Evolutionary conservation across 2,797 vertebrate genomes (phyloP).

Genomic region (Acrocephalus scirpaceus): DNA sequence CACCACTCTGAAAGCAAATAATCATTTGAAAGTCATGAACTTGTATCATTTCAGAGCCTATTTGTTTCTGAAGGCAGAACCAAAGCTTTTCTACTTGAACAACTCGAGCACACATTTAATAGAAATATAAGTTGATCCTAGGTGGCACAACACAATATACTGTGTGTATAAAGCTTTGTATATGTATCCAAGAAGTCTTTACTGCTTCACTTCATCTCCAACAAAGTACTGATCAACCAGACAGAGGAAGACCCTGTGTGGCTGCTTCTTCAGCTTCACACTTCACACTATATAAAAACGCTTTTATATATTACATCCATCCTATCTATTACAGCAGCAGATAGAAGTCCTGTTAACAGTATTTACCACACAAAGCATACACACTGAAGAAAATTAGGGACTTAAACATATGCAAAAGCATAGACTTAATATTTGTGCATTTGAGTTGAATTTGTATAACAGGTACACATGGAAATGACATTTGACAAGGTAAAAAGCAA

Average conservation of each 20-base stretch:
- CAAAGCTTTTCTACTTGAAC: neutral
- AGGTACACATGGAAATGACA: neutral
- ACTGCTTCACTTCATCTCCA: neutral
- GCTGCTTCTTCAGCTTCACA: neutral
- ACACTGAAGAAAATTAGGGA: neutral
- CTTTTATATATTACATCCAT: neutral
- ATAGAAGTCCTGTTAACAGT: neutral
- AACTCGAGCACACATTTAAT: neutral
- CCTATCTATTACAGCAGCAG: neutral
- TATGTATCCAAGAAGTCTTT: neutral
- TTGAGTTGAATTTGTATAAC: neutral
- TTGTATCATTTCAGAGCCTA: neutral
- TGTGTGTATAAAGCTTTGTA: neutral
- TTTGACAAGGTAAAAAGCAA: neutral
- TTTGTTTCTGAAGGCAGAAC: neutral
- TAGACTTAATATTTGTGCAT: neutral
- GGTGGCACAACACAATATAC: neutral
- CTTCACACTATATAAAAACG: no score
- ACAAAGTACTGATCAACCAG: neutral
- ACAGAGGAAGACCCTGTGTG: neutral
- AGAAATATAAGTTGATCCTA: neutral
- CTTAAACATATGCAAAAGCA: neutral
- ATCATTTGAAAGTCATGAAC: neutral
- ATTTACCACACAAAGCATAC: neutral
- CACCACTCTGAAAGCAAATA: constrained; percentile 80